These are phyloP conservation scores for Tachystola acroxantha DNA, from an alignment of 2,888 invertebrate species.

Conservation along the genomic window DNA sequence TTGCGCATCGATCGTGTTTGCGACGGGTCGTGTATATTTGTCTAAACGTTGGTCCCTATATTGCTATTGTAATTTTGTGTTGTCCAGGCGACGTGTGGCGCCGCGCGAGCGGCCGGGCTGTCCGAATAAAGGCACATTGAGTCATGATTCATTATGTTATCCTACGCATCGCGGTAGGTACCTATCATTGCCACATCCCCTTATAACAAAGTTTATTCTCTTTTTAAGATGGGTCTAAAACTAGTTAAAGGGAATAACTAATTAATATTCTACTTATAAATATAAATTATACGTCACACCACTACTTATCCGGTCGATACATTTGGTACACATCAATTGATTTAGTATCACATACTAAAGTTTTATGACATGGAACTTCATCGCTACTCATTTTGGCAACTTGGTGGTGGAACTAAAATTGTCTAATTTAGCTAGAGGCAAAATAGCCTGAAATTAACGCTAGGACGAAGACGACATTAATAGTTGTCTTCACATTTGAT, in stretches of 20 bases:
- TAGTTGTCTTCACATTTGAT: constrained; percentile 72
- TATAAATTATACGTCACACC: constrained; percentile 67
- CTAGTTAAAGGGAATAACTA: constrained; percentile 60
- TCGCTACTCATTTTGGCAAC: constrained; percentile 73
- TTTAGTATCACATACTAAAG: constrained; percentile 67
- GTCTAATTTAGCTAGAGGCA: constrained; percentile 69
- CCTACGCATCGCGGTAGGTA: constrained; percentile 59
- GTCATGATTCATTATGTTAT: constrained; percentile 65
- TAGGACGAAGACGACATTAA: constrained; percentile 49
- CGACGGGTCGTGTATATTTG: constrained; percentile 68
- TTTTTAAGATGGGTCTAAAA: constrained; percentile 58
- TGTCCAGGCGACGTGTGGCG: constrained; percentile 45
- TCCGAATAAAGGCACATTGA: constrained; percentile 76
- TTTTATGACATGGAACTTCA: constrained; percentile 58
- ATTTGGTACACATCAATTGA: constrained; percentile 58
- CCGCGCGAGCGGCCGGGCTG: constrained; percentile 64
- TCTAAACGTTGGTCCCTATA: constrained; percentile 77
- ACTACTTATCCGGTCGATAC: constrained; percentile 53
- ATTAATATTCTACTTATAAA: constrained; percentile 44
- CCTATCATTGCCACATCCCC: constrained; percentile 47
- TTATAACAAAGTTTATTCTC: constrained; percentile 41
- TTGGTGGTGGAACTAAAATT: constrained; percentile 72
- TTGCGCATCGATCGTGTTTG: constrained; percentile 46
- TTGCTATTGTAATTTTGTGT: constrained; percentile 68
- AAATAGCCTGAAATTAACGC: constrained; percentile 52